A percentile compares a stretch with the other conserved stretches of the same genome.
These are phyloP conservation scores for Schrankia costaestrigalis DNA, from an alignment of 2,888 invertebrate genomes.

Conservation along the genomic window DNA sequence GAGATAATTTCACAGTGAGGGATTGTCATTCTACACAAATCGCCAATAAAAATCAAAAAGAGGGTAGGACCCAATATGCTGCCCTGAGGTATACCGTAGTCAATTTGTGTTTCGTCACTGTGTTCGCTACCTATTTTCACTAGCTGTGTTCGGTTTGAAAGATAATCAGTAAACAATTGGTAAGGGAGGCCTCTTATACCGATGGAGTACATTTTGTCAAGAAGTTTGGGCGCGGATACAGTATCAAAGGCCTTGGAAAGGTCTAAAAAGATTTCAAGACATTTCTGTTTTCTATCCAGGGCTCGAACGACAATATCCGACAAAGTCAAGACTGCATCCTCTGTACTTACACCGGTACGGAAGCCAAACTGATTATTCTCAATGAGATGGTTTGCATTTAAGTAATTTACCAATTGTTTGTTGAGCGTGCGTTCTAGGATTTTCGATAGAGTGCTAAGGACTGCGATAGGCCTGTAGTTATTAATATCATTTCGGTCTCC, in stretches of 20 bases:
- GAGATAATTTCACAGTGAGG: neutral
- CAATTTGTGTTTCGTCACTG: neutral
- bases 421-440: neutral
- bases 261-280: neutral
- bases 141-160: neutral
- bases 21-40: neutral
- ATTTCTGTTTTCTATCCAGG: neutral
- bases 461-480: neutral
- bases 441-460: neutral
- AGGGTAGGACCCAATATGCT: neutral
- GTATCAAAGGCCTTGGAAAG: neutral
- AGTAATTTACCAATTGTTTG: neutral
- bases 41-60: neutral
- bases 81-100: slow-evolving; percentile 16
- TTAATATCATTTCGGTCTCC: slow-evolving; percentile 10
- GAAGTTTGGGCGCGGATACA: neutral
- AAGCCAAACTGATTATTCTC: neutral
- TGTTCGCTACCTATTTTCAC: neutral
- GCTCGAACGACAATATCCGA: neutral
- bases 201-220: neutral
- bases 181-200: slow-evolving; percentile 72
- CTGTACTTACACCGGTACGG: neutral
- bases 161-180: neutral
- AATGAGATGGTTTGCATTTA: neutral
- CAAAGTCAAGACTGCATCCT: neutral